Percentiles rank a stretch among this genome's conserved stretches.
Evolutionary conservation across 2,797 vertebrate species (phyloP).

Genomic region (Pseudochaenichthys georgianus): DNA sequence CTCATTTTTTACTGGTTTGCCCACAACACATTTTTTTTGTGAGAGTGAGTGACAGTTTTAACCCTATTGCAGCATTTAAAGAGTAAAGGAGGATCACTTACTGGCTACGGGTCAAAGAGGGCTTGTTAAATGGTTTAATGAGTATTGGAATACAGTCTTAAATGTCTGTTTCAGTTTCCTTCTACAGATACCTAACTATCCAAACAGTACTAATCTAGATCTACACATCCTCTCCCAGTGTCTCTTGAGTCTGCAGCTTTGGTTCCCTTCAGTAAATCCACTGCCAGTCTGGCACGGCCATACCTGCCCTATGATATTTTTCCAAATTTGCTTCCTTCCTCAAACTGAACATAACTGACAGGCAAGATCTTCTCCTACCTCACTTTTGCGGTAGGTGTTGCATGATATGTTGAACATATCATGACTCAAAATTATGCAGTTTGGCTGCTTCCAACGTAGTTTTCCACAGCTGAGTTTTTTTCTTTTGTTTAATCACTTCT

Average conservation of each 20-base stretch:
- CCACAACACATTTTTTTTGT: neutral
- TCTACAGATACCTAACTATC: slow-evolving; percentile 19
- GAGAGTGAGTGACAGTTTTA: too few relatives aligned
- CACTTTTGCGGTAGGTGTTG: slow-evolving; percentile 10
- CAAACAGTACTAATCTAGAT: slow-evolving; percentile 38
- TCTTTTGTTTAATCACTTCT: slow-evolving; percentile 37
- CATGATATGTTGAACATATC: slow-evolving; percentile 11
- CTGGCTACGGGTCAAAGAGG: slow-evolving; percentile 7
- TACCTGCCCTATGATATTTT: neutral
- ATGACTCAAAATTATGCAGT: slow-evolving; percentile 39
- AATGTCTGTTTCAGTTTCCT: slow-evolving; percentile 35
- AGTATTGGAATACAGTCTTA: slow-evolving; percentile 22
- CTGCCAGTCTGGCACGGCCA: slow-evolving; percentile 5
- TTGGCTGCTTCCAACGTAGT: slow-evolving; percentile 18
- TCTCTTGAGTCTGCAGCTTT: slow-evolving; percentile 19
- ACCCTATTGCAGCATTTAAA: too few relatives aligned
- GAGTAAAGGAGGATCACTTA: too few relatives aligned
- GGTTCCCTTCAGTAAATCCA: slow-evolving; percentile 20
- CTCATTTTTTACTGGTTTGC: slow-evolving; percentile 24
- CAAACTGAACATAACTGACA: slow-evolving; percentile 11
- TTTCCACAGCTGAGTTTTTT: slow-evolving; percentile 24
- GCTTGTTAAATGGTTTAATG: slow-evolving; percentile 19
- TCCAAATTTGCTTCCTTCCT: neutral
- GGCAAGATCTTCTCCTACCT: slow-evolving; percentile 11
- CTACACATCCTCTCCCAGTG: slow-evolving; percentile 8